Percentiles rank a stretch among this genome's conserved stretches.
phyloP scores from a whole-genome alignment of 2,113 vertebrate species.

The Paramormyrops kingsleyae region DNA sequence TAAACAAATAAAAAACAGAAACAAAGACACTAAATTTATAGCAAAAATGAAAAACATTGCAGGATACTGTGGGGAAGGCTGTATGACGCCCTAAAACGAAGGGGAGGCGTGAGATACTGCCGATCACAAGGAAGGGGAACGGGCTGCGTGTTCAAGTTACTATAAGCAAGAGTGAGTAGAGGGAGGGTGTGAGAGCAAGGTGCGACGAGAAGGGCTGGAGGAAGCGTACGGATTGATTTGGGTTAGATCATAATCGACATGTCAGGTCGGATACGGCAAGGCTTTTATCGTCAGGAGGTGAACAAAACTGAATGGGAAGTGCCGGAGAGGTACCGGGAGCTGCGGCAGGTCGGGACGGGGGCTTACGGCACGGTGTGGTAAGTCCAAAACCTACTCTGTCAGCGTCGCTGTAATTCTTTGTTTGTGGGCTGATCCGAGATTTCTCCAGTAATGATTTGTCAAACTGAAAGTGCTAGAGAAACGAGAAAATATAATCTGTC shows the following conservation, averaged over 20 bases:
- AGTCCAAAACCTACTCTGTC: conserved; percentile 46
- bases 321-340: conserved; percentile 75
- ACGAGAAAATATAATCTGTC: not conserved
- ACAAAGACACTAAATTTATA: not conserved
- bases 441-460: not conserved
- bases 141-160: conserved; percentile 33
- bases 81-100: not conserved
- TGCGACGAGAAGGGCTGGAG: not conserved
- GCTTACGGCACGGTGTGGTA: conserved; percentile 93
- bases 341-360: conserved; percentile 82
- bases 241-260: conserved; percentile 31
- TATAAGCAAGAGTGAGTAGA: not conserved
- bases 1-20: not conserved
- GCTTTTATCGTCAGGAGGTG: conserved; percentile 79
- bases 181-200: conserved; percentile 37
- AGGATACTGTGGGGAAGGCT: not conserved
- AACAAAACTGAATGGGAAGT: conserved; percentile 88
- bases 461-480: not conserved
- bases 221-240: not conserved
- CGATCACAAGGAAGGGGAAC: not conserved
- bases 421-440: not conserved
- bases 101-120: not conserved
- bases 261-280: conserved; percentile 56
- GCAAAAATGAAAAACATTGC: not conserved
- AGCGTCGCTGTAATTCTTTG: not conserved